Conservation (phyloP, 2,113 vertebrate species). For the Sigmodon hispidus region DNA sequence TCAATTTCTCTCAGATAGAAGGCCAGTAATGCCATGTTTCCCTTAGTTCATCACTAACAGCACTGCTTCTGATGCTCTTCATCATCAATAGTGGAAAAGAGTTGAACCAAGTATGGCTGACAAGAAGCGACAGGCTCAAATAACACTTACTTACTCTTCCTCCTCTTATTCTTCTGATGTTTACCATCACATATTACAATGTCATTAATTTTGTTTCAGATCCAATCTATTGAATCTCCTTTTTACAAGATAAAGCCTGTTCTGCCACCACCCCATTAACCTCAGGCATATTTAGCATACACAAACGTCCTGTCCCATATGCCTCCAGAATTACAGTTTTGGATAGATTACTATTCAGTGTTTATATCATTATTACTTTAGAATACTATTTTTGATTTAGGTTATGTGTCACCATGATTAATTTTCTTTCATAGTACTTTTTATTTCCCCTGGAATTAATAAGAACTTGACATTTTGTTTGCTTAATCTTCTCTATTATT, state of each 20-base stretch:
- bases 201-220: background rate
- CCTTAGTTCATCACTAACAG: background rate
- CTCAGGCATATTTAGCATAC: background rate
- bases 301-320: background rate
- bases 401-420: background rate
- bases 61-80: background rate
- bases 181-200: background rate
- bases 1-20: background rate
- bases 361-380: background rate
- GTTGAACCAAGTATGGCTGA: background rate
- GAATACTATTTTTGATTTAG: background rate
- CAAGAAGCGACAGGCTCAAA: background rate
- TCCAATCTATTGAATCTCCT: background rate
- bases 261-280: background rate
- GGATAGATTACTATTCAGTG: background rate
- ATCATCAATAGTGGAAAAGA: background rate
- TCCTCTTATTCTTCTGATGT: background rate
- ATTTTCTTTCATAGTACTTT: background rate
- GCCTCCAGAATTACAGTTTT: background rate
- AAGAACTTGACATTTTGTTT: slow-evolving; percentile 24
- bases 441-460: slow-evolving; percentile 41
- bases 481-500: slow-evolving; percentile 3
- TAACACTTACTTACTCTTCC: background rate
- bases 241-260: background rate
- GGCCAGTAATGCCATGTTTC: too few relatives aligned